phyloP scores from a whole-genome alignment of 2,113 vertebrate genomes.

The Protomyctophum bolini region DNA sequence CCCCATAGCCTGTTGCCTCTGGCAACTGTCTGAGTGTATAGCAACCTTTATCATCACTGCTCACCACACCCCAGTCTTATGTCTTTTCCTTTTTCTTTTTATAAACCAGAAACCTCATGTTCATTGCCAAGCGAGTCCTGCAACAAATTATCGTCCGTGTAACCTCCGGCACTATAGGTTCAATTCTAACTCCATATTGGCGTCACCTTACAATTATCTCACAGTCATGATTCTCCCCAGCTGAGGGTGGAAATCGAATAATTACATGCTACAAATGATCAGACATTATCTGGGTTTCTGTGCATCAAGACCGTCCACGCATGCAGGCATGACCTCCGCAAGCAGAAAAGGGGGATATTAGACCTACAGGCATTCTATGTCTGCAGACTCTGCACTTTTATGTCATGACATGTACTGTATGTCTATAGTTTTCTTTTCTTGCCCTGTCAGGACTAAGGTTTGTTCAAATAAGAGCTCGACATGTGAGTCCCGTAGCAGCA shows the following conservation, averaged over 20 bases:
- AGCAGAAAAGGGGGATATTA: neutral
- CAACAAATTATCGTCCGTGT: constrained; percentile 39
- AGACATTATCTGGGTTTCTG: constrained; percentile 54
- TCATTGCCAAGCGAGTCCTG: constrained; percentile 26
- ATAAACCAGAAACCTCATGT: constrained; percentile 56
- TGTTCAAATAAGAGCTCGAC: too few relatives aligned
- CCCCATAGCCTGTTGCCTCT: constrained; percentile 19
- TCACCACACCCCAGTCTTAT: constrained; percentile 59
- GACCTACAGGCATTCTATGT: too few relatives aligned
- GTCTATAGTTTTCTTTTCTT: too few relatives aligned
- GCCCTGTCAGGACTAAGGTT: too few relatives aligned
- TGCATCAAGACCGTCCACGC: constrained; percentile 47
- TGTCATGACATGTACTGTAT: too few relatives aligned
- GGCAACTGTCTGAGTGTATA: constrained; percentile 23
- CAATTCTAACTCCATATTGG: constrained; percentile 22
- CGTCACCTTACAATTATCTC: constrained; percentile 52
- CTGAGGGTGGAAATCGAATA: constrained; percentile 54
- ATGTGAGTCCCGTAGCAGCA: too few relatives aligned
- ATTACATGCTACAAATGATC: constrained; percentile 41
- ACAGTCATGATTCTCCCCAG: constrained; percentile 43
- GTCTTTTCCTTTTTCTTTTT: neutral
- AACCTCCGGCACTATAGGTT: constrained; percentile 18
- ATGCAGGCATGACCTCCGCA: constrained; percentile 14
- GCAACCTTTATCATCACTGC: constrained; percentile 30
- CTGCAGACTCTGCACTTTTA: too few relatives aligned